These are phyloP conservation scores for Drosophila koepferae DNA, from an alignment of 2,888 invertebrate genomes.

Conservation along the genomic window DNA sequence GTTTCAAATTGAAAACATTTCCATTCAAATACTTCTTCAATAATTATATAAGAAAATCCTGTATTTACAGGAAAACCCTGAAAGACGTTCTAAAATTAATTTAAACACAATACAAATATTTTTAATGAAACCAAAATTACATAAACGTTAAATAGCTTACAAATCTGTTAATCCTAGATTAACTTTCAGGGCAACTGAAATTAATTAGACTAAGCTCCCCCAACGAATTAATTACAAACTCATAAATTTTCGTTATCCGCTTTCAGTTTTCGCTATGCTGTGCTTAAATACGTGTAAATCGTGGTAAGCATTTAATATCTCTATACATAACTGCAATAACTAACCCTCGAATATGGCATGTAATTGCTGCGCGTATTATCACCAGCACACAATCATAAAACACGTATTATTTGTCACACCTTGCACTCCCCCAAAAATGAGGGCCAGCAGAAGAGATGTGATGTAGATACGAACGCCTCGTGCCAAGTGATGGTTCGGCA, in stretches of 20 bases:
- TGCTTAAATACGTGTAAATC: constrained; percentile 29
- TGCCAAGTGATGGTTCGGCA: constrained; percentile 29
- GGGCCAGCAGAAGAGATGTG: constrained; percentile 25
- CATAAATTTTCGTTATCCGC: neutral
- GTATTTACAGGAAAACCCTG: too few relatives aligned
- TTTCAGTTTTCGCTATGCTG: neutral
- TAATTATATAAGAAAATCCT: too few relatives aligned
- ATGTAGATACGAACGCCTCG: constrained; percentile 46
- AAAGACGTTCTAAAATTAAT: neutral
- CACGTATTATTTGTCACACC: constrained; percentile 70
- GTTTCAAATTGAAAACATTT: too few relatives aligned
- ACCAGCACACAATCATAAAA: constrained; percentile 35
- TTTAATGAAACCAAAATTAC: neutral
- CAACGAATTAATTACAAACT: neutral
- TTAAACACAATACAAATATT: neutral
- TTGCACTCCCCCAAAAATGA: constrained; percentile 45
- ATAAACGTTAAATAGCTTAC: too few relatives aligned
- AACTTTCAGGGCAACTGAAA: neutral
- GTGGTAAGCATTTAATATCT: constrained; percentile 23
- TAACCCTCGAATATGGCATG: constrained; percentile 45
- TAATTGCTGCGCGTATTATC: constrained; percentile 57
- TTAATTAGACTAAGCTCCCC: neutral
- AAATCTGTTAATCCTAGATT: neutral
- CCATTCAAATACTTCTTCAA: too few relatives aligned
- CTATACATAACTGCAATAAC: constrained; percentile 21